Evolutionary conservation across 2,797 vertebrate species (phyloP).

Genomic region (Pangasius djambal): DNA sequence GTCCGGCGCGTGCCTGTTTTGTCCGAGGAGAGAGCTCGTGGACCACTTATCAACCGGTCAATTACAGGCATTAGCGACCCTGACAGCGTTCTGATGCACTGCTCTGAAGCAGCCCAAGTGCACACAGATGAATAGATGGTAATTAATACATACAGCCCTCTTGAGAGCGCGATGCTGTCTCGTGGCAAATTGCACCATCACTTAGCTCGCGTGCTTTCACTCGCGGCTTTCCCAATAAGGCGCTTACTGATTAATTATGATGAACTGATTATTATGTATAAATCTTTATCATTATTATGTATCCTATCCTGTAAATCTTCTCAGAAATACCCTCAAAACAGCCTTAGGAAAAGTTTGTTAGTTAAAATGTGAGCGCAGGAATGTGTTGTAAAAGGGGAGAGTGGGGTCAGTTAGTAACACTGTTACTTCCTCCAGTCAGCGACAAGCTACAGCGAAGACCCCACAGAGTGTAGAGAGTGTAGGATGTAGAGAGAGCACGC

Average conservation of each 20-base stretch:
- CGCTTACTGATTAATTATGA: background rate
- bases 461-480: background rate
- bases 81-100: slow-evolving; percentile 50
- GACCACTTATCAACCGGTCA: slow-evolving; percentile 46
- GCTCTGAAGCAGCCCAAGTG: slow-evolving; percentile 10
- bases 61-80: slow-evolving; percentile 41
- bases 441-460: background rate
- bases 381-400: background rate
- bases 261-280: background rate
- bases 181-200: slow-evolving; percentile 71
- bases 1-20: slow-evolving; percentile 1
- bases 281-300: background rate
- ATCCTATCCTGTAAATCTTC: background rate
- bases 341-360: background rate
- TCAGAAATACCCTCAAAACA: background rate
- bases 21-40: slow-evolving; percentile 31
- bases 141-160: slow-evolving; percentile 73
- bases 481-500: background rate
- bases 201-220: slow-evolving; percentile 57
- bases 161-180: slow-evolving; percentile 66
- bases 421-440: background rate
- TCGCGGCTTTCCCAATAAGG: background rate
- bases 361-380: background rate
- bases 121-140: slow-evolving; percentile 71
- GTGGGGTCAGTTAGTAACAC: background rate